Evolutionary conservation across 2,113 vertebrate genomes (phyloP), one percentile per base, ranked within the genome.

Genomic region (human (Homo sapiens)): DNA sequence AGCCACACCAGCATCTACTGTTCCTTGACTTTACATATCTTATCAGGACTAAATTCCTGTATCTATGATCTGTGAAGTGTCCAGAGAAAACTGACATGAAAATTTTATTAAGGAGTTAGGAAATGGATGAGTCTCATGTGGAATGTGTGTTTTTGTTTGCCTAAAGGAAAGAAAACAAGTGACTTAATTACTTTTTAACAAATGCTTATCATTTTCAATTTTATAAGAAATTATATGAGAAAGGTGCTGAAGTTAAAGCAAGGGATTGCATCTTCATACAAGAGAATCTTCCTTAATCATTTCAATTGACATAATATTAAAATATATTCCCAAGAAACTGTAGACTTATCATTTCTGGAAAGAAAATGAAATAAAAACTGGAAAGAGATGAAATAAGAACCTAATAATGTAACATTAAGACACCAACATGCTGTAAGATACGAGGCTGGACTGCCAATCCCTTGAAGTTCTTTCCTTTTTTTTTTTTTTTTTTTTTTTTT

Each of bases 81-180:
- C 38, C 27, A 82, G 61, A 90, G 45, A 66, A 96, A 89, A 89
- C 22, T 52, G 79, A 85, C 50, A 88, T 89, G 79, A 52, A 61
- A 86, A 79, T 43, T 32, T 30, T 73, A 81, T 84, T 83, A 72
- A 78, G 40, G 48, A 78, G 3, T n/a, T 57, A 73, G 40, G 35
- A 96, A 52, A 91, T 35, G 7, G 3, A 61, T 45, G 27, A 55
- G n/a, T 94, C 27, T 91, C 38, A 72, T 5, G 6, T 43, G 9
- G 30, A 83, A 1, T 73, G 20, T 50, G 22, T 59, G 38, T 81
- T 66, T 43, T 75, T 61, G 16, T 35, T 35, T 35, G 30, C 35
- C 22, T 82, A 90, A 85, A 78, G 59, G 43, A 68, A 93, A 93
- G 22, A 78, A 96, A 95, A 76, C 14, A 96, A 73, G 20, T 66